Evolutionary conservation across 2,888 invertebrate genomes (phyloP).

Genomic region (Chydorus sphaericus): DNA sequence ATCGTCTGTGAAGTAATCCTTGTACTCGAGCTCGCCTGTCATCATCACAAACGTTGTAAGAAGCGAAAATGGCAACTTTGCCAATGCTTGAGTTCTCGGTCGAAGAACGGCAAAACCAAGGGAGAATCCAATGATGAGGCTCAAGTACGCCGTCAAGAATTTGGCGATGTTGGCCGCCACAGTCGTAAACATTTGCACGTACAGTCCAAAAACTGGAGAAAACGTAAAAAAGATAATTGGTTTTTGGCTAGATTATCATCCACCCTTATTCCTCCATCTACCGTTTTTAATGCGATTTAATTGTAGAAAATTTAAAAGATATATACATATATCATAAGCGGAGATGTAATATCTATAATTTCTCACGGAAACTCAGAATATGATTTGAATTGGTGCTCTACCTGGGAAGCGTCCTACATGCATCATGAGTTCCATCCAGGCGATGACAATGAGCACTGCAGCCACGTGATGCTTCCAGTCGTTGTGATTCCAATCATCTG

Average conservation of each 20-base stretch:
- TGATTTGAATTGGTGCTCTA: neutral
- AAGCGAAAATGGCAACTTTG: constrained; percentile 42
- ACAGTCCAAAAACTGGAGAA: constrained; percentile 55
- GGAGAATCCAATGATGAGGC: constrained; percentile 62
- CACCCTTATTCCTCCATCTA: no score
- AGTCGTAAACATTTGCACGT: constrained; percentile 76
- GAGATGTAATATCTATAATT: no score
- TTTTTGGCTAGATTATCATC: no score
- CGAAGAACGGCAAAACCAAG: constrained; percentile 69
- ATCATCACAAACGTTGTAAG: constrained; percentile 75
- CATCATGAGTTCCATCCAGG: constrained; percentile 75
- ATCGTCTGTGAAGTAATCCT: constrained; percentile 55
- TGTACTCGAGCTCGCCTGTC: constrained; percentile 57
- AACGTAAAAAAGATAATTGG: neutral
- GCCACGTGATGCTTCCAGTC: constrained; percentile 67
- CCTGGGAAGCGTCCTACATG: constrained; percentile 64
- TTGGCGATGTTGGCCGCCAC: constrained; percentile 67
- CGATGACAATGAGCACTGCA: constrained; percentile 54
- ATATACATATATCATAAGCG: no score
- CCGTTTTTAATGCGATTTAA: no score
- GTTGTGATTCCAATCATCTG: neutral
- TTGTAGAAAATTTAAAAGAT: no score
- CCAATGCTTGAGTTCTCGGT: constrained; percentile 27
- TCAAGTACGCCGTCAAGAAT: constrained; percentile 64
- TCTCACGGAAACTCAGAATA: no score